Evolutionary conservation across 2,113 vertebrate species (phyloP).

Genomic region (Suncus etruscus): DNA sequence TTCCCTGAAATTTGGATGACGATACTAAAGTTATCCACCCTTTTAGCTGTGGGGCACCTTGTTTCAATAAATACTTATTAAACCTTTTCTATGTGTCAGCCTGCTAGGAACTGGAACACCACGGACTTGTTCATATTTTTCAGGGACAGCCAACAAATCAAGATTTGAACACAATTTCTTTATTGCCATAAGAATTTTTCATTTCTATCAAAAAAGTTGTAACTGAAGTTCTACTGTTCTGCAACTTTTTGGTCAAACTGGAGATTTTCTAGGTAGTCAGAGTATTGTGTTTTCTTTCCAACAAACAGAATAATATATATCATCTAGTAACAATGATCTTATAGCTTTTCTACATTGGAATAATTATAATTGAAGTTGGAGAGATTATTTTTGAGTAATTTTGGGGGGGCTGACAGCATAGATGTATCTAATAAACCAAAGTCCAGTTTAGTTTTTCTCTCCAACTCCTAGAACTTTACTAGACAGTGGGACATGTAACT

Average conservation of each 20-base stretch:
- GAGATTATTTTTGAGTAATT: neutral
- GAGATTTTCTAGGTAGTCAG: neutral
- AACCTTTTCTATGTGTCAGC: constrained; percentile 57
- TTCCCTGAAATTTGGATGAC: constrained; percentile 45
- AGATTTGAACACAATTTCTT: neutral
- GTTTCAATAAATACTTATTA: constrained; percentile 72
- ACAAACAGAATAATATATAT: neutral
- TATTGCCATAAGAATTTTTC: constrained; percentile 24
- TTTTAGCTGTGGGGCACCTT: constrained; percentile 45
- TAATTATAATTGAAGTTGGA: neutral
- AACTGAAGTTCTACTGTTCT: neutral
- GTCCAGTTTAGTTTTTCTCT: neutral
- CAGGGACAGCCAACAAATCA: neutral
- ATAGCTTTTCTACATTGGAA: constrained; percentile 19
- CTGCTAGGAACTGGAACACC: neutral
- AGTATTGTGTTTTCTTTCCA: neutral
- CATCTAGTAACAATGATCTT: neutral
- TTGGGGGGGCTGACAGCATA: constrained; percentile 4
- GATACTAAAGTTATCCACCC: constrained; percentile 23
- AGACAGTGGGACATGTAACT: neutral
- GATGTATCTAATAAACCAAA: neutral
- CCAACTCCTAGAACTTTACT: neutral
- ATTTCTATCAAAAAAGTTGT: neutral
- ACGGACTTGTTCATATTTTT: neutral
- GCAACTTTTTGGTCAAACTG: neutral